Evolutionary conservation across 2,888 invertebrate species (phyloP).

Genomic region (Dorcus hopei): DNA sequence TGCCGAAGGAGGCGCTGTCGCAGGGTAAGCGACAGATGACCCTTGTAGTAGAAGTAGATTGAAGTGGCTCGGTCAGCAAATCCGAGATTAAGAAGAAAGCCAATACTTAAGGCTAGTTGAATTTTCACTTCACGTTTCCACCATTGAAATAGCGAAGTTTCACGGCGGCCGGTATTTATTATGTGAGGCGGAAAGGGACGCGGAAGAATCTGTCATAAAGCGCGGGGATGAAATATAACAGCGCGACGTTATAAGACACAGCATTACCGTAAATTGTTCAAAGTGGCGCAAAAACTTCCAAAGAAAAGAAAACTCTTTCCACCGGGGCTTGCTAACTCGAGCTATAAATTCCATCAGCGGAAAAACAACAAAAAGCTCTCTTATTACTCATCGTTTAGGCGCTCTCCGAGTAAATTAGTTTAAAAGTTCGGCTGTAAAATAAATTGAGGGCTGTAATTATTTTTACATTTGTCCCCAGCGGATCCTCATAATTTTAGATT

Average conservation of each 20-base stretch:
- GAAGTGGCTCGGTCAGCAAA: constrained; percentile 24
- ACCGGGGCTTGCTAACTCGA: constrained; percentile 18
- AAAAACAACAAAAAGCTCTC: constrained; percentile 37
- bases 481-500: constrained; percentile 29
- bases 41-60: constrained; percentile 11
- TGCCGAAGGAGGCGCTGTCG: too few relatives aligned
- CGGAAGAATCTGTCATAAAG: too few relatives aligned
- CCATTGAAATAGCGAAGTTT: not conserved
- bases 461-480: constrained; percentile 35
- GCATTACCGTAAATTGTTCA: constrained; percentile 28
- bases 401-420: constrained; percentile 35
- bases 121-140: constrained; percentile 14
- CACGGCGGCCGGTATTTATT: too few relatives aligned
- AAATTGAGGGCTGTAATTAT: constrained; percentile 39
- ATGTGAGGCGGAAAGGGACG: too few relatives aligned
- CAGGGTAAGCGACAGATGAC: constrained; percentile 1
- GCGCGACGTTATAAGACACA: constrained; percentile 27
- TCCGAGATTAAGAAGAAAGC: constrained; percentile 18
- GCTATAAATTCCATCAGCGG: constrained; percentile 29
- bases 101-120: constrained; percentile 5
- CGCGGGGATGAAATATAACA: not conserved
- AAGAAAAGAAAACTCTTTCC: constrained; percentile 23
- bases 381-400: constrained; percentile 35
- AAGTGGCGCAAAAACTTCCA: constrained; percentile 11
- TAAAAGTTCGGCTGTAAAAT: constrained; percentile 36